Base-by-base conservation (phyloP, 2,113 vertebrate species). In the Mionectes macconnelli region DNA sequence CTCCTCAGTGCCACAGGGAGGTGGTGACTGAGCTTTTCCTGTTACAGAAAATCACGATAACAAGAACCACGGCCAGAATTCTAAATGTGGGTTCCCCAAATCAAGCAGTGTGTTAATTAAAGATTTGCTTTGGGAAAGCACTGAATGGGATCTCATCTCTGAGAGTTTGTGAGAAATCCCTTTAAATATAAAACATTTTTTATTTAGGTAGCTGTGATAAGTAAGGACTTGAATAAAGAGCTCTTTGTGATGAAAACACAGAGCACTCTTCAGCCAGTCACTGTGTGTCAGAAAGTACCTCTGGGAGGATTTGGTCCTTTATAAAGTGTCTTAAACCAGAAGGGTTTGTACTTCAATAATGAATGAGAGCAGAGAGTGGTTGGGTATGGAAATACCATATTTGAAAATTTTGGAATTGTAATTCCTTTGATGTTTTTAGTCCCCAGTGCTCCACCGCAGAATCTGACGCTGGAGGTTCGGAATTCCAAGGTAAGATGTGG, bases 391-490 rank as follows among this genome's bases (percentile, higher is more conserved):
- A 82, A 66, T 83, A 7, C 10, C 42, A 35, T 14, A 33, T 40
- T 47, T 88, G 37, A 20, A 67, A 63, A 39, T 69, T 23, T 2
- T 56, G 33, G 56, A 57, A 25, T 77, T 95, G 31, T 96, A 93
- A 95, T 83, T 76, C 62, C 62, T 63, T 91, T 69, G 22, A n/a
- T 93, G 23, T 97, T 80, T 96, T 73, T 94, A 99, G 99, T 99
- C 40, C 99, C 99, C 44, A 99, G 99, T 85, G 98, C 98, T 73
- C 97, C 99, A 11, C 99, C 99, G 28, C 99, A 99, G 97, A 99
- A 99, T 87, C 97, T 99, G 14, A 99, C 99, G 1, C 95, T 99
- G 97, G 99, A 99, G 97, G 99, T 99, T 9, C 98, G 99, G 93
- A 99, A 99, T 97, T 99, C 99, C 86, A 99, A 99, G 99, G 99